Base-by-base conservation (phyloP, 2,888 invertebrate genomes). In the Catocala fraxini region DNA sequence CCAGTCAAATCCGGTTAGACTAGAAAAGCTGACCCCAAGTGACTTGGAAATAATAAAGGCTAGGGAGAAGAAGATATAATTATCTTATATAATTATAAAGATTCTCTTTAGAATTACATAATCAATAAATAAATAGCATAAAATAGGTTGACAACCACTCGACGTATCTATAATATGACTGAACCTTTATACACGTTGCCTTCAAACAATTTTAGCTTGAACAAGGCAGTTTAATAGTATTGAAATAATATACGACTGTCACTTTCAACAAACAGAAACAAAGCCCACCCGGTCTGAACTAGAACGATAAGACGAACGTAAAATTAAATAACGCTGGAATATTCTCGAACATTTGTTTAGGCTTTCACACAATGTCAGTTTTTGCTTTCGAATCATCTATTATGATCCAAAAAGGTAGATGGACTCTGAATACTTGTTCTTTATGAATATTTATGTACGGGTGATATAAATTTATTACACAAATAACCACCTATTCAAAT, bases 401-500 rank as follows among this genome's bases (percentile, higher is more conserved):
- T 66, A 47, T 73, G 63, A 69, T 63, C 34, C 60, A 11, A 63
- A 73, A 69, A 60, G 72, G 59, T 51, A 48, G 59, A 75, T 73
- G 65, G 70, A 70, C 66, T 65, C 59, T 76, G 61, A 73, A 76
- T 69, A 64, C 53, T 53, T 47, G 56, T 53, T 51, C 48, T 45
- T 57, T 25, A 73, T 76, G 73, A 76, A 76, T 76, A 76, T 73
- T 65, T 73, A 66, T 70, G 65, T 53, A 48, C 15, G 56, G 59
- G 62, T 51, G 73, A 73, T 73, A 72, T 75, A 73, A 72, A 72
- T 75, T 58, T 56, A 73, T 75, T 72, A 60, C 62, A 61, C 51
- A 70, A 73, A 59, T 59, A 71, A 65, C 61, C 67, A 56, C 60
- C 47, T 60, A 53, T 56, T 53, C 4, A 25, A 25, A 25, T 25